These are phyloP conservation scores for Ypsolopha scabrella DNA, from an alignment of 2,888 invertebrate species.

Conservation along the genomic window DNA sequence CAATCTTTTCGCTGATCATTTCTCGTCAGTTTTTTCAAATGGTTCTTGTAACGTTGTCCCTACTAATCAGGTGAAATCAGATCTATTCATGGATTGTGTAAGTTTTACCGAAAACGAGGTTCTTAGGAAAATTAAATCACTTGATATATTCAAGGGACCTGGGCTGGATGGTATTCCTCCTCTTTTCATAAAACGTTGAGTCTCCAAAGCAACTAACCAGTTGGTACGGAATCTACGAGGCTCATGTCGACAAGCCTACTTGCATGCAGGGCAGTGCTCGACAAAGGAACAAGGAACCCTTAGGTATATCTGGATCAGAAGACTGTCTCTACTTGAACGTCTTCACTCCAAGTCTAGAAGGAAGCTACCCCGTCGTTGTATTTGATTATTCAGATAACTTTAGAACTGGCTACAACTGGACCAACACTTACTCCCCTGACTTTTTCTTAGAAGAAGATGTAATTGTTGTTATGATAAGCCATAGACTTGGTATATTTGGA, in stretches of 20 bases:
- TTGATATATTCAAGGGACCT: too few species aligned
- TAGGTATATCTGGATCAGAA: slow-evolving; percentile 72
- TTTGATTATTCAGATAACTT: slow-evolving; percentile 60
- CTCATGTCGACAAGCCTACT: slow-evolving; percentile 71
- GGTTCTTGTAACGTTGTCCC: too few species aligned
- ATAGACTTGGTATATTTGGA: slow-evolving; percentile 50
- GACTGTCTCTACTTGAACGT: slow-evolving; percentile 78
- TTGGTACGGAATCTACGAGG: slow-evolving; percentile 73
- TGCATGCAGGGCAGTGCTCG: slow-evolving; percentile 72
- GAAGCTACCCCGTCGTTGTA: slow-evolving; percentile 41
- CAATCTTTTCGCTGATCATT: too few species aligned
- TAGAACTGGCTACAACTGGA: slow-evolving; percentile 49
- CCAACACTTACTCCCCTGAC: slow-evolving; percentile 51
- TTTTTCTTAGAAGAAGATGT: slow-evolving; percentile 56
- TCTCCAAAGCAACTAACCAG: slow-evolving; percentile 38
- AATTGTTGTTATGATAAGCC: slow-evolving; percentile 47
- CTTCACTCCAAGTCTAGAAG: slow-evolving; percentile 63
- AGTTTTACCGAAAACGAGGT: too few species aligned
- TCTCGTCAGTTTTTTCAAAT: too few species aligned
- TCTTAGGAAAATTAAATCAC: too few species aligned
- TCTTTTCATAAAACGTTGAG: too few species aligned
- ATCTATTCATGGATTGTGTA: too few species aligned
- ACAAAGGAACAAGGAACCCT: slow-evolving; percentile 31
- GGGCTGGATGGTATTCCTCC: too few species aligned
- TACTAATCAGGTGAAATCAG: too few species aligned